Base-by-base conservation (phyloP, 2,113 vertebrate species). In the Triplophysa siluroides region DNA sequence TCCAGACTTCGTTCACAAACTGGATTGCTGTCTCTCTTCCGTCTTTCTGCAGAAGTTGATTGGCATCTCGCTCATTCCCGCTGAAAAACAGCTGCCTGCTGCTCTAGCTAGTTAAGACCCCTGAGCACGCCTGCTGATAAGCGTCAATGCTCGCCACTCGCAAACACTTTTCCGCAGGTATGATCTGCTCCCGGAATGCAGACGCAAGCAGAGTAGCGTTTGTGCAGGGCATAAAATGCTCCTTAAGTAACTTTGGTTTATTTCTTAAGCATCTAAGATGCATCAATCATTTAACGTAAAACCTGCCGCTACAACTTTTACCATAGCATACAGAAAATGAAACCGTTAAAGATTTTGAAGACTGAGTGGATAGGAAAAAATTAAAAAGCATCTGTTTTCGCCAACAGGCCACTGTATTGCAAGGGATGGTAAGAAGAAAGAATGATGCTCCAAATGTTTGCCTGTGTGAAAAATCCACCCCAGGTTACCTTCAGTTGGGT, bases 401-500 rank as follows among this genome's bases (percentile, higher is more conserved):
- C 33, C 33, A 38, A 38, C 33, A 38, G 5, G 33, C 33, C 5
- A 38, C 33, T 38, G 5, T 38, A 38, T 38, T 38, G 33, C 33
- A 38, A 38, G 33, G 47, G 47, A 50, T 16, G 33, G 18, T 16
- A 7, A 8, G 12, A 65, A 56, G 16, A 1, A 66, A 58, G 4
- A 12, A 7, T 21, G 18, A 13, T 45, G 50, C n/a, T 19, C 16
- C 10, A 43, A 7, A 43, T 8, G 38, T 45, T 12, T 72, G 16
- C 1, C 14, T 1, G 1, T 54, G 4, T 18, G 9, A 33, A 12
- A 71, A 50, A 69, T n/a, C 68, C 81, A 3, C 82, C 83, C 78
- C 92, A 93, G 92, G 89, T 93, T 88, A 98, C 98, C 97, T 95
- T 98, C 95, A 76, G 93, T 94, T 79, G 97, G 98, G 89, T 89